These are phyloP conservation scores for Dasysyrphus tricinctus DNA, from an alignment of 2,888 invertebrate species.

Conservation along the genomic window DNA sequence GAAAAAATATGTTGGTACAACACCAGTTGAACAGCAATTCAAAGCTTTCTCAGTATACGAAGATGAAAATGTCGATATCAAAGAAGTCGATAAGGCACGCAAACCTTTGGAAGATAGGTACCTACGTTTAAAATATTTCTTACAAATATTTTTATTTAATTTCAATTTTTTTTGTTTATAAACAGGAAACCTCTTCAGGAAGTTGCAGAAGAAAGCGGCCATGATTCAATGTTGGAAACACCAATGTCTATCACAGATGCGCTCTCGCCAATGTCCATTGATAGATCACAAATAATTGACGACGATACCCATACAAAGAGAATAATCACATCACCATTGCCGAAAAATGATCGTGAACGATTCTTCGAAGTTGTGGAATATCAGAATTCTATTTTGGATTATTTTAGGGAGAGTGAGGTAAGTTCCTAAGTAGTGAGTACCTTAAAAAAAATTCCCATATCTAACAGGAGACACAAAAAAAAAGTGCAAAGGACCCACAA, in stretches of 20 bases:
- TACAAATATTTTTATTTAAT: neutral
- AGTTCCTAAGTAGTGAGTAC: conserved; percentile 59
- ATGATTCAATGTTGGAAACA: conserved; percentile 83
- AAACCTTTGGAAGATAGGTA: conserved; percentile 52
- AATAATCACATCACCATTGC: conserved; percentile 63
- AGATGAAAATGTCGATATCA: conserved; percentile 83
- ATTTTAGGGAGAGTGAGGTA: conserved; percentile 93
- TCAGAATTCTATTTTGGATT: conserved; percentile 91
- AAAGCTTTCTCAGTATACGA: conserved; percentile 91
- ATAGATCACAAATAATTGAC: conserved; percentile 84
- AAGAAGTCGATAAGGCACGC: conserved; percentile 76
- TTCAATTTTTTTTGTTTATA: conserved; percentile 5
- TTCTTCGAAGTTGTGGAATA: conserved; percentile 93
- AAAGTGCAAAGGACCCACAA: conserved; percentile 31
- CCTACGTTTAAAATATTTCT: neutral
- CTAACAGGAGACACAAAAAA: conserved; percentile 15
- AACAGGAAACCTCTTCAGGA: conserved; percentile 62
- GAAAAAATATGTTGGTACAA: conserved; percentile 81
- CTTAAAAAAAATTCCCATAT: conserved; percentile 14
- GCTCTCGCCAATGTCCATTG: conserved; percentile 88
- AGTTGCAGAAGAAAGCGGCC: conserved; percentile 59
- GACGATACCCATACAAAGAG: conserved; percentile 79
- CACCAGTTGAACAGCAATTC: conserved; percentile 87
- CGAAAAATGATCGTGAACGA: conserved; percentile 86
- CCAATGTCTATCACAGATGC: conserved; percentile 85